Evolutionary conservation across 92 coral and sea anemone genomes (phyloP).

Genomic region (Plumapathes pennacea): DNA sequence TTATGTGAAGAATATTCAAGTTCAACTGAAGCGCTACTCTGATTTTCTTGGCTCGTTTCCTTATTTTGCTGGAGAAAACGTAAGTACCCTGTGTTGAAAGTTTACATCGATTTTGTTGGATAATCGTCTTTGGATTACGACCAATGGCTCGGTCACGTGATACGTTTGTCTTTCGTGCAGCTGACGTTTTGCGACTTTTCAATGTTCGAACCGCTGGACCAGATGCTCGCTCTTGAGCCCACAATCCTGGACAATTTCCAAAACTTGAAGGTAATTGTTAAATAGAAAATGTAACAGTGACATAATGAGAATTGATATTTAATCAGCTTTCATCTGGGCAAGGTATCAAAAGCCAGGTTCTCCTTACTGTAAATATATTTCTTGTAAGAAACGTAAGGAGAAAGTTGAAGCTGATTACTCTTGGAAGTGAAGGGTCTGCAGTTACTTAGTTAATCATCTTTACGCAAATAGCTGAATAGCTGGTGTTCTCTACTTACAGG

Average conservation of each 20-base stretch:
- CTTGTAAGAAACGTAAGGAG: too few species aligned
- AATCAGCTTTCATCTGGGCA: too few species aligned
- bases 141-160: too few species aligned
- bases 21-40: slow-evolving; percentile 46
- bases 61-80: slow-evolving; percentile 60
- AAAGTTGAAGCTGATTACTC: too few species aligned
- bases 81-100: slow-evolving; percentile 7
- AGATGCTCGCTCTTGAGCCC: slow-evolving; percentile 64
- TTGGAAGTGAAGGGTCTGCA: too few species aligned
- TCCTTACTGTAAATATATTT: too few species aligned
- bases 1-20: slow-evolving; percentile 49
- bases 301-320: too few species aligned
- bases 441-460: too few species aligned
- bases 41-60: slow-evolving; percentile 35
- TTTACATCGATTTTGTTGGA: background rate
- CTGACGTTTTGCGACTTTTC: slow-evolving; percentile 80
- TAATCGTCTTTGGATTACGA: too few species aligned
- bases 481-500: slow-evolving; percentile 30
- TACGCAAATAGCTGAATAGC: background rate
- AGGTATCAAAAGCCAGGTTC: too few species aligned
- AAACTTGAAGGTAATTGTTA: slow-evolving; percentile 61
- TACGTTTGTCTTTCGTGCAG: slow-evolving; percentile 8
- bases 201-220: slow-evolving; percentile 75
- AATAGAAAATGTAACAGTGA: too few species aligned
- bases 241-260: slow-evolving; percentile 59